Conservation (phyloP, 2,797 vertebrate species). For the Apogon hyalosoma region DNA sequence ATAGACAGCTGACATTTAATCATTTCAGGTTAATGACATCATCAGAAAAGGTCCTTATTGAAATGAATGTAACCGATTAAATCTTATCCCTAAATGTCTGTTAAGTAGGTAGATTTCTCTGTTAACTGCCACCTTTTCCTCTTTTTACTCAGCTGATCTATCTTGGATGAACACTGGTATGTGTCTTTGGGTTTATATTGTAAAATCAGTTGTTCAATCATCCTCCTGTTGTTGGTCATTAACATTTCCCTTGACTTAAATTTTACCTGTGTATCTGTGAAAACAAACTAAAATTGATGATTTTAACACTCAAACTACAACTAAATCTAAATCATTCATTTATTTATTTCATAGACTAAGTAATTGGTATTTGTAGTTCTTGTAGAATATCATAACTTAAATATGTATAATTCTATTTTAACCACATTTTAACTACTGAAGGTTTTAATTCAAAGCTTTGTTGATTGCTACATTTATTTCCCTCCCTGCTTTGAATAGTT, state of each 20-base stretch:
- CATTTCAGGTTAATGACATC: no score
- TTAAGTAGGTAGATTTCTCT: constrained; percentile 7
- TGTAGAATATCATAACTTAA: not conserved
- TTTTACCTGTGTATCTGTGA: not conserved
- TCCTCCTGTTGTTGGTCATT: not conserved
- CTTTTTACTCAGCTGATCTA: constrained; percentile 67
- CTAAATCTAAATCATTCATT: constrained; percentile 5
- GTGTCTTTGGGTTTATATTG: constrained; percentile 47
- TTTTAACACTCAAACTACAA: constrained; percentile 8
- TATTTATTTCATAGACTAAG: not conserved
- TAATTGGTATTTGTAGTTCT: not conserved
- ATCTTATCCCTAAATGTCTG: not conserved
- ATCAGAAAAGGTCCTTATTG: no score
- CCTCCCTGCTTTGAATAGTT: not conserved
- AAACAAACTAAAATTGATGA: not conserved
- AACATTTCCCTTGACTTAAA: constrained; percentile 10
- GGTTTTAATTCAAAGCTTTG: not conserved
- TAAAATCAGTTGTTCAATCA: not conserved
- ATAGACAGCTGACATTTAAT: no score
- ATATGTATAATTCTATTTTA: not conserved
- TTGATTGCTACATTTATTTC: not conserved
- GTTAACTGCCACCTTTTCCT: constrained; percentile 41
- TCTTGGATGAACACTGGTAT: constrained; percentile 82
- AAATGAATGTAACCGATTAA: not conserved
- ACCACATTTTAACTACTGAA: not conserved